phyloP scores from a whole-genome alignment of 1,140 invertebrate genomes.

The Drosophila littoralis region DNA sequence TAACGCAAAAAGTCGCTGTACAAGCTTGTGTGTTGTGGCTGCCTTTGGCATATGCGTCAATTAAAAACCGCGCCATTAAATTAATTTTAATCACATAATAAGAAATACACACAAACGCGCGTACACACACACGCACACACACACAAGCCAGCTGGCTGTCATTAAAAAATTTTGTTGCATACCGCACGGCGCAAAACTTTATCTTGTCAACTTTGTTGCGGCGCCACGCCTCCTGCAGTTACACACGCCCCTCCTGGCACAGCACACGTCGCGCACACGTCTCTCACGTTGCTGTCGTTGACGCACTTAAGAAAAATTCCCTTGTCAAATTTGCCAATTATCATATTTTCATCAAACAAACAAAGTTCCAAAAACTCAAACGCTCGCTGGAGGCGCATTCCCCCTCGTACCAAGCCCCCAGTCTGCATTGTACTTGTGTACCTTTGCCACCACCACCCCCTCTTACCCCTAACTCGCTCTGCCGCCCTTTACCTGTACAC shows the following conservation, averaged over 20 bases:
- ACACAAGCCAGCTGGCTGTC: constrained; percentile 62
- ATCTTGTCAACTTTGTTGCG: constrained; percentile 76
- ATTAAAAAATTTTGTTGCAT: constrained; percentile 81
- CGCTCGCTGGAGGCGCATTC: constrained; percentile 36
- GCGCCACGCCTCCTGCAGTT: constrained; percentile 5
- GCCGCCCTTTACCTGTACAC: constrained; percentile 14
- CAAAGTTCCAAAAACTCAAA: constrained; percentile 70
- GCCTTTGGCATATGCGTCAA: constrained; percentile 64
- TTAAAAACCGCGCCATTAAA: constrained; percentile 81
- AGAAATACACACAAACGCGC: constrained; percentile 54
- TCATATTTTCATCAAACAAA: constrained; percentile 84
- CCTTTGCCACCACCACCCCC: neutral
- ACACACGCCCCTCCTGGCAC: neutral
- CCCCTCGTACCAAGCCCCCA: neutral
- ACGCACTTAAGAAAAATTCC: constrained; percentile 84
- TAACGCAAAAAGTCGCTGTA: constrained; percentile 21
- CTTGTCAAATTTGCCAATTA: constrained; percentile 84
- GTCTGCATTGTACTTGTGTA: constrained; percentile 8
- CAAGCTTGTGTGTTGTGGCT: constrained; percentile 4
- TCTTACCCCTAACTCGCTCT: neutral
- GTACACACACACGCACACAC: constrained; percentile 7
- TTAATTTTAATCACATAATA: constrained; percentile 83
- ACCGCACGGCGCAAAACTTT: constrained; percentile 75
- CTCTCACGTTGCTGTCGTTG: constrained; percentile 45
- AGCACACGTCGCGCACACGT: constrained; percentile 21